Percentiles rank a stretch among this genome's conserved stretches.
Evolutionary conservation across 2,888 invertebrate species (phyloP).

Genomic region (Lochmaea capreae): DNA sequence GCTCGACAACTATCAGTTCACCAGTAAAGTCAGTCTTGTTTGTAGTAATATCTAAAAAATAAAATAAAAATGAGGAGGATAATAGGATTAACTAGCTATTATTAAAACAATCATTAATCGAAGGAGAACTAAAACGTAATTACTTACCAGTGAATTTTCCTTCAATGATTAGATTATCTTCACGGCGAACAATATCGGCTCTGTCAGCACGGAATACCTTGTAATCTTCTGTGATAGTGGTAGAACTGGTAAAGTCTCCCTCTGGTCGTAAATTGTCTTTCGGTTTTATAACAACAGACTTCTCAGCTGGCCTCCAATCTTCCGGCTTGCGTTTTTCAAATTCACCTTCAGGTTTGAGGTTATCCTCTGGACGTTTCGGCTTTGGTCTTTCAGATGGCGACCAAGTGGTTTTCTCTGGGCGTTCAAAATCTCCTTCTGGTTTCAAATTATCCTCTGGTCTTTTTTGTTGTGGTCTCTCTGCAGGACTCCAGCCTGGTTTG

Average conservation of each 20-base stretch:
- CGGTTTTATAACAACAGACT: slow-evolving; percentile 63
- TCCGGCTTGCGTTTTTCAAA: slow-evolving; percentile 62
- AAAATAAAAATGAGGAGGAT: background rate
- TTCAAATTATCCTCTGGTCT: slow-evolving; percentile 67
- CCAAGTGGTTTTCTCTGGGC: slow-evolving; percentile 56
- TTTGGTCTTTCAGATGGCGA: slow-evolving; percentile 61
- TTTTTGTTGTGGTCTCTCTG: slow-evolving; percentile 65
- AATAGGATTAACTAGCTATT: background rate
- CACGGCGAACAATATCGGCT: slow-evolving; percentile 73
- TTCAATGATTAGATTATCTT: slow-evolving; percentile 75
- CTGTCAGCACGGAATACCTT: slow-evolving; percentile 73
- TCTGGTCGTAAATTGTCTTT: slow-evolving; percentile 67
- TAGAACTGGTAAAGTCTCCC: slow-evolving; percentile 66
- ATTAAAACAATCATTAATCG: background rate
- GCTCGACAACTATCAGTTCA: slow-evolving; percentile 74
- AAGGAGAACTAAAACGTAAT: background rate
- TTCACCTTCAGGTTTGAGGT: slow-evolving; percentile 61
- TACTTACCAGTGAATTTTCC: slow-evolving; percentile 75
- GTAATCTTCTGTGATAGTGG: slow-evolving; percentile 70
- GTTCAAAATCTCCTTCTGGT: slow-evolving; percentile 66
- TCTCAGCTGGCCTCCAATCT: slow-evolving; percentile 63
- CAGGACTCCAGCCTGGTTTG: slow-evolving; percentile 62
- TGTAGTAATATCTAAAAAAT: slow-evolving; percentile 75
- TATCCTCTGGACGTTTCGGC: slow-evolving; percentile 62
- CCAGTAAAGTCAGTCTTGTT: slow-evolving; percentile 77